A percentile compares a stretch with the other conserved stretches of the same genome.
Evolutionary conservation across 2,888 invertebrate species (phyloP).

Genomic region (Caenorhabditis macrosperma): DNA sequence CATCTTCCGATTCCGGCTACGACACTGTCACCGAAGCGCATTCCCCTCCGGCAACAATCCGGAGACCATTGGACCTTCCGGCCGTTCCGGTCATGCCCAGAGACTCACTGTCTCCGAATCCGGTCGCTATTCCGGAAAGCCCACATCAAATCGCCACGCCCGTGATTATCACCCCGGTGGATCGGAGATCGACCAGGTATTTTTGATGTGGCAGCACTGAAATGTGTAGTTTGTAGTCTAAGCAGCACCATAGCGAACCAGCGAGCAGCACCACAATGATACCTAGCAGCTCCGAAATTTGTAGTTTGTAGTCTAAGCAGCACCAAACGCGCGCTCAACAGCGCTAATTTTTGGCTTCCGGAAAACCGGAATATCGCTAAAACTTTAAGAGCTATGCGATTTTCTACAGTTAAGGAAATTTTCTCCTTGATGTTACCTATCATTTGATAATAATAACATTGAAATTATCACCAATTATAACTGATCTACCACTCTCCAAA

Average conservation of each 20-base stretch:
- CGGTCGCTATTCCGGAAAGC: background rate
- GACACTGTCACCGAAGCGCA: background rate
- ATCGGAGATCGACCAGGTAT: slow-evolving; percentile 24
- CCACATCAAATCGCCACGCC: slow-evolving; percentile 13
- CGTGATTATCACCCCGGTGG: slow-evolving; percentile 24
- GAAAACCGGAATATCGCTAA: too few relatives aligned
- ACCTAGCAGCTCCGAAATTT: too few relatives aligned
- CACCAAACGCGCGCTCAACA: too few relatives aligned
- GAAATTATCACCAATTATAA: too few relatives aligned
- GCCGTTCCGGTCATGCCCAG: background rate
- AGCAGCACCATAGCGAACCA: too few relatives aligned
- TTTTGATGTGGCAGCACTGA: background rate
- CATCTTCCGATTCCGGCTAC: background rate
- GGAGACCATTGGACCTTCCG: slow-evolving; percentile 11
- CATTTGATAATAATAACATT: too few relatives aligned
- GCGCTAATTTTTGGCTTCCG: background rate
- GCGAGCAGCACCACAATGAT: too few relatives aligned
- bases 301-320: too few relatives aligned
- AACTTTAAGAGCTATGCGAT: too few relatives aligned
- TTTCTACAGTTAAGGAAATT: too few relatives aligned
- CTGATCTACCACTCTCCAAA: background rate
- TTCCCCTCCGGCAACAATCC: slow-evolving; percentile 11
- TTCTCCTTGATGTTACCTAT: too few relatives aligned
- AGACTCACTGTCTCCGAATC: background rate
- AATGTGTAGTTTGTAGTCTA: too few relatives aligned